Evolutionary conservation across 2,797 vertebrate genomes (phyloP), one percentile per base, ranked within the genome.

Genomic region (Falco rusticolus): DNA sequence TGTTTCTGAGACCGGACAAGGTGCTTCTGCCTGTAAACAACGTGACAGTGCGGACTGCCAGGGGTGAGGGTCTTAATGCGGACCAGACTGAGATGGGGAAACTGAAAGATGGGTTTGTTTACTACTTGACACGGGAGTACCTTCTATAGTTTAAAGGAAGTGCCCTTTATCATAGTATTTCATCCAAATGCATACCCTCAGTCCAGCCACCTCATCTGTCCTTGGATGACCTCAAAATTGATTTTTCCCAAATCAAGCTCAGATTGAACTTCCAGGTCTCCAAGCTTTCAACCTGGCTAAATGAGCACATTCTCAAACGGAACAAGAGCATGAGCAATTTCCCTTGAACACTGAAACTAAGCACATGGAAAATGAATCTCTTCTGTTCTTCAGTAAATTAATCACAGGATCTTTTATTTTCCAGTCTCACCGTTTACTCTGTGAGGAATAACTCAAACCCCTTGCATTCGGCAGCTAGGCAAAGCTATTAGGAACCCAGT

Each of bases 331-430:
- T 4, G 33, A 96, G 59, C 76, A 90, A 90, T 94, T 95, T 96
- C 82, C 56, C 80, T 87, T 69, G 68, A 97, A 95, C 86, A 91
- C 63, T 3, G 16, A 96, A 72, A 81, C 87, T 83, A 93, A 91
- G 91, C 84, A 92, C 87, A 77, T 29, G 56, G 83, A 93, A 96
- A 95, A 97, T 77, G 3, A 93, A 86, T 92, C 64, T 92, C 61
- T 90, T 93, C 87, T 94, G 64, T 91, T 96, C 88, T 79, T 90
- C 85, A 92, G 88, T 79, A 96, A 96, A 95, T 95, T 91, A 94
- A 93, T 96, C 92, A 95, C 91, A 89, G 37, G 88, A 87, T 89
- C 74, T 93, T 95, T 94, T 94, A 85, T 94, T 97, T 93, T 94
- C 77, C 63, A 51, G 79, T 63, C 83, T 86, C 78, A 80, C 56